These are phyloP conservation scores for Tupaia tana DNA, from an alignment of 2,113 vertebrate genomes.

Conservation along the genomic window DNA sequence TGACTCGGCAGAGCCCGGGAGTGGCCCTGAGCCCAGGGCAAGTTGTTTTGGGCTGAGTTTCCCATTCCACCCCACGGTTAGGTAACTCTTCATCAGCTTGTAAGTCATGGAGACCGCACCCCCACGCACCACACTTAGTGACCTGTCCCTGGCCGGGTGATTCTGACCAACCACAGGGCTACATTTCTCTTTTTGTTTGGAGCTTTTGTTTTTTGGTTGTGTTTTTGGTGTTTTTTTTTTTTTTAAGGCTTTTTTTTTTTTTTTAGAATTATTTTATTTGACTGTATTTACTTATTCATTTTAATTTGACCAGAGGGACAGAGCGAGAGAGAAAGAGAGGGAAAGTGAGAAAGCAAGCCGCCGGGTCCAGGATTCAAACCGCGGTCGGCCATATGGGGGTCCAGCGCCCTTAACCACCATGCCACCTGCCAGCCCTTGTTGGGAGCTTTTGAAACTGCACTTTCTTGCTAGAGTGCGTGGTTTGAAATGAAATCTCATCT, in stretches of 20 bases:
- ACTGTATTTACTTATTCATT: no score
- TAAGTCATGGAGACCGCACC: conserved; percentile 7
- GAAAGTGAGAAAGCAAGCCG: no score
- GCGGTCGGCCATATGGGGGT: no score
- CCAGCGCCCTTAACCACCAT: no score
- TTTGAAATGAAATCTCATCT: conserved; percentile 53
- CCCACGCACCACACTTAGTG: not conserved
- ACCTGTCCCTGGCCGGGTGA: conserved; percentile 15
- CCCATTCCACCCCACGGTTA: conserved; percentile 55
- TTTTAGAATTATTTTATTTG: no score
- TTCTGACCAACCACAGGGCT: conserved; percentile 10
- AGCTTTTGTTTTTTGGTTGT: no score
- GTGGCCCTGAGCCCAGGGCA: conserved; percentile 44
- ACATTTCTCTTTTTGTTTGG: not conserved
- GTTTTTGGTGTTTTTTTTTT: no score
- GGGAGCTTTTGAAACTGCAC: conserved; percentile 2
- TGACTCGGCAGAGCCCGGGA: conserved; percentile 63
- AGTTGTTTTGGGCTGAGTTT: conserved; percentile 51
- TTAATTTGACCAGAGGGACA: no score
- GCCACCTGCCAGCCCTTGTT: not conserved
- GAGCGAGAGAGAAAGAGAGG: no score
- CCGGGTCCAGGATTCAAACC: no score
- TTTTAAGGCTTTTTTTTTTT: no score
- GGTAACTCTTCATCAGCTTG: conserved; percentile 22
- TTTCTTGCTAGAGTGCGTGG: conserved; percentile 9